A percentile compares a stretch with the other conserved stretches of the same genome.
These are phyloP conservation scores for Dascyllus trimaculatus DNA, from an alignment of 2,113 vertebrate genomes.

Conservation along the genomic window DNA sequence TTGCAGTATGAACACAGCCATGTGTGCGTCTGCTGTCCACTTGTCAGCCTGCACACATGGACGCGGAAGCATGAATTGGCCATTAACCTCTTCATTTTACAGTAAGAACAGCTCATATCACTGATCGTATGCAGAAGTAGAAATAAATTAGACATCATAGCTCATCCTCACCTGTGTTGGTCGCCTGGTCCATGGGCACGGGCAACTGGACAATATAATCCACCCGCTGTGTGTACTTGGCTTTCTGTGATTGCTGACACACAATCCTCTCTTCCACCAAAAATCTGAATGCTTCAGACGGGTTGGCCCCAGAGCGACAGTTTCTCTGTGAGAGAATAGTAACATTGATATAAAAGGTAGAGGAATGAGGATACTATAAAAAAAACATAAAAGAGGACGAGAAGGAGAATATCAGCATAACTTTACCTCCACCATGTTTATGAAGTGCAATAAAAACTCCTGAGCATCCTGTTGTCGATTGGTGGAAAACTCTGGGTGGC, in stretches of 20 bases:
- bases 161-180: slow-evolving; percentile 90
- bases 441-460: slow-evolving; percentile 98
- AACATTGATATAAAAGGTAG: background rate
- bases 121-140: background rate
- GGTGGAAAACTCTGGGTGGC: slow-evolving; percentile 98
- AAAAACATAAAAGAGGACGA: background rate
- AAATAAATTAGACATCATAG: background rate
- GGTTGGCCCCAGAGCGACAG: slow-evolving; percentile 95
- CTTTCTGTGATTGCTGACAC: slow-evolving; percentile 96
- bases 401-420: background rate
- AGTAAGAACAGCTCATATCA: background rate
- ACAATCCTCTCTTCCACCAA: slow-evolving; percentile 97
- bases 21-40: too few relatives aligned
- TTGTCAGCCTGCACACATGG: too few relatives aligned
- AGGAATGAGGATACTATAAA: background rate
- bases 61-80: too few relatives aligned
- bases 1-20: too few relatives aligned
- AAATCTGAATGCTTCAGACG: slow-evolving; percentile 97
- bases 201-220: slow-evolving; percentile 98
- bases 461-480: slow-evolving; percentile 98
- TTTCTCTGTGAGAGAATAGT: slow-evolving; percentile 87
- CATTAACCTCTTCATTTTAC: too few relatives aligned
- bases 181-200: slow-evolving; percentile 96
- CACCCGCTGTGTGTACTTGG: slow-evolving; percentile 97
- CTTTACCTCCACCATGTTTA: slow-evolving; percentile 99